Conservation (phyloP, 2,113 vertebrate species). For the Synchiropus splendidus region DNA sequence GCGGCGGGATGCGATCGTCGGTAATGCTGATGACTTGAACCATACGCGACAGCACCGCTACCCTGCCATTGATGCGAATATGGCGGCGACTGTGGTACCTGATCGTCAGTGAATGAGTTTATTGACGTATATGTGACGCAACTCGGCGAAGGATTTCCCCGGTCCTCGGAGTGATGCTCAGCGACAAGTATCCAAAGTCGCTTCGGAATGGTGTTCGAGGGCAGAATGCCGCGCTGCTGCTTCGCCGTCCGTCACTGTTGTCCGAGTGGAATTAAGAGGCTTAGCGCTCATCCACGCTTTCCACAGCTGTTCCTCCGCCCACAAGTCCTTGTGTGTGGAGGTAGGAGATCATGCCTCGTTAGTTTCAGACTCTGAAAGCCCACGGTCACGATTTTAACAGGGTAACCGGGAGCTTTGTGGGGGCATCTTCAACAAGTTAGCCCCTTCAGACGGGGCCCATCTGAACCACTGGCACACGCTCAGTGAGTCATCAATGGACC, state of each 20-base stretch:
- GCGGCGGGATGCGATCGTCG: conserved; percentile 15
- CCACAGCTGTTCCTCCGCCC: conserved; percentile 13
- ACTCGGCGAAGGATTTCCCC: conserved; percentile 72
- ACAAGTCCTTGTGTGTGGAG: conserved; percentile 6
- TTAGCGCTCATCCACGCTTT: conserved; percentile 54
- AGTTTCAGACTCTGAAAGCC: neutral
- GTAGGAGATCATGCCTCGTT: neutral
- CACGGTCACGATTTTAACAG: neutral
- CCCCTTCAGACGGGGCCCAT: no score
- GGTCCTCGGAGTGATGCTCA: conserved; percentile 16
- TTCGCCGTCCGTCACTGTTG: conserved; percentile 36
- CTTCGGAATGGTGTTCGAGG: conserved; percentile 18
- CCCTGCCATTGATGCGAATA: conserved; percentile 71
- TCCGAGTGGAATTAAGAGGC: conserved; percentile 56
- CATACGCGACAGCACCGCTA: conserved; percentile 49
- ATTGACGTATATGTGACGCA: conserved; percentile 76
- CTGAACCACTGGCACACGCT: no score
- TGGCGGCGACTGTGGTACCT: conserved; percentile 72
- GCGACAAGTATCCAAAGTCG: conserved; percentile 2
- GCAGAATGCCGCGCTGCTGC: no score
- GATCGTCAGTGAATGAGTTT: conserved; percentile 64
- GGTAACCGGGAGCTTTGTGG: no score
- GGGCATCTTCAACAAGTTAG: no score
- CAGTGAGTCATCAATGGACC: no score
- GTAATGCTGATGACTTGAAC: conserved; percentile 39